A percentile compares a stretch with the other conserved stretches of the same genome.
phyloP scores from a whole-genome alignment of 2,888 invertebrate genomes.

The Ormia ochracea region DNA sequence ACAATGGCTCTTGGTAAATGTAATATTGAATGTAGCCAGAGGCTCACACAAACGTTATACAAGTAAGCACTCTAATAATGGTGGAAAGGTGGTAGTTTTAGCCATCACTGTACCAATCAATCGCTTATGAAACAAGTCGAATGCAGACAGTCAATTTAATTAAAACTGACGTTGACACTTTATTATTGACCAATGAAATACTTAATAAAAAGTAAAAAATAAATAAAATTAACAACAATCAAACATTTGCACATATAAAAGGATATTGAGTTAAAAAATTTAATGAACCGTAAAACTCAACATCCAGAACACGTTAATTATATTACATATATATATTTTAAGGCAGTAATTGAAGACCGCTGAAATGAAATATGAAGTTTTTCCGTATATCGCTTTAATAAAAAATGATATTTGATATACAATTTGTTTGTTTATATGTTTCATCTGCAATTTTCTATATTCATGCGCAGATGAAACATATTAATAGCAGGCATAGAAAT shows the following conservation, averaged over 20 bases:
- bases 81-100: background rate
- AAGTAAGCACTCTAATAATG: background rate
- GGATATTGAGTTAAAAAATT: background rate
- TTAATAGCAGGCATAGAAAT: no score
- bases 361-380: no score
- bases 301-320: background rate
- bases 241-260: slow-evolving; percentile 1
- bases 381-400: no score
- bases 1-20: slow-evolving; percentile 12
- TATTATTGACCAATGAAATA: slow-evolving; percentile 43
- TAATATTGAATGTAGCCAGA: background rate
- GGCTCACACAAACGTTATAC: background rate
- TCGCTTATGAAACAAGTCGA: slow-evolving; percentile 45
- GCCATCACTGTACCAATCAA: slow-evolving; percentile 2
- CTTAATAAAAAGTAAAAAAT: background rate
- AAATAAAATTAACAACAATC: background rate
- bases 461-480: no score
- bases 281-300: slow-evolving; percentile 36
- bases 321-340: no score
- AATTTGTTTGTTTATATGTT: no score
- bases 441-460: no score
- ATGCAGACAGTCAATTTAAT: slow-evolving; percentile 55
- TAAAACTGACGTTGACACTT: slow-evolving; percentile 58
- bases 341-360: no score
- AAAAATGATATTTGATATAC: no score